Evolutionary conservation across 1,140 invertebrate species (phyloP), one percentile per base, ranked within the genome.

Genomic region (Thaumetopoea pityocampa): DNA sequence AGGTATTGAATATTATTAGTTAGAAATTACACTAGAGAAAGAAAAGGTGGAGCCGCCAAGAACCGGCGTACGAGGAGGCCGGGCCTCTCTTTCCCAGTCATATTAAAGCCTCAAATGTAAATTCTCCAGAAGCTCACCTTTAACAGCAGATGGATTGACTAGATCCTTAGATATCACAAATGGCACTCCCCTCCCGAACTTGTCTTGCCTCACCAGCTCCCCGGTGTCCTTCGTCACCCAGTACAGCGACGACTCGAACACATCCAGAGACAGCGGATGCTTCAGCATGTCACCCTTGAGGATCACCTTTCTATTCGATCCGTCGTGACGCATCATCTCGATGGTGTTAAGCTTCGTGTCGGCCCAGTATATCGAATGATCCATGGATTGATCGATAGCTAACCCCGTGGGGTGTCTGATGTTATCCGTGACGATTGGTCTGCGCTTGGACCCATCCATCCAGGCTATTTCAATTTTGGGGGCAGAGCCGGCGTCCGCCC

Each of bases 271-370:
- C 17, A 96, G 87, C 0, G 96, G 96, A 77, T 95, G 93, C 44
- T 89, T 89, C 16, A 96, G 66, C 14, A 86, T 83, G 23, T 92
- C 92, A 26, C 92, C 93, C 56, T 89, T 89, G 4, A 95, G 58
- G 5, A 96, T 89, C 3, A 91, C 85, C 44, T 91, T 91, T 20
- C 96, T 85, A 40, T 93, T 91, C 0, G 87, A 88, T 0, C 97
- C 97, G 77, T 98, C 95, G 26, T 89, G 89, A 35, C 90, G 90
- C 84, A 98, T 94, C 7, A 91, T 91, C 68, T 99, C 97, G 42
- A 99, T 98, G 0, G 90, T 92, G 53, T 98, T 97, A 2, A 97
- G 79, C 71, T 99, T 99, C 0, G 92, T 92, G 74, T 99, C 98
- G 0, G 93, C 94, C 97, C 97, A 99, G 73, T 96, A 99, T 1